Evolutionary conservation across 2,888 invertebrate species (phyloP).

Genomic region (Dorcus parallelipipedus): DNA sequence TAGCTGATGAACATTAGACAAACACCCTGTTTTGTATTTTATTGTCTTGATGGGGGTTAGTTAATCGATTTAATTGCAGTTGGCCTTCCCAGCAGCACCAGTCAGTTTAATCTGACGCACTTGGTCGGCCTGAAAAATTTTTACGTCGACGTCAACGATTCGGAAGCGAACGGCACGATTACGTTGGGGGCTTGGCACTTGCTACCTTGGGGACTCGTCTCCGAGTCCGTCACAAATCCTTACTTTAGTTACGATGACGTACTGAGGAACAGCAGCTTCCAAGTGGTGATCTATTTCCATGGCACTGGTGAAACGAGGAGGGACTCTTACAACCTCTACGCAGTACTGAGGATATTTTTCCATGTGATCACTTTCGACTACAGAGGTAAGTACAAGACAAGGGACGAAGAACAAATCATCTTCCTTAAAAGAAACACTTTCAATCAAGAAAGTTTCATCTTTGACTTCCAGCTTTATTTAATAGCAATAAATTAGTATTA

Average conservation of each 20-base stretch:
- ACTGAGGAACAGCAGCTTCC: constrained; percentile 48
- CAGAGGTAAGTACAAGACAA: constrained; percentile 33
- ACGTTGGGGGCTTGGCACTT: constrained; percentile 69
- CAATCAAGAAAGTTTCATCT: too few species aligned
- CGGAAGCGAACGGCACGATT: constrained; percentile 48
- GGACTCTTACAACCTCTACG: constrained; percentile 63
- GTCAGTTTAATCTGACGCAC: constrained; percentile 36
- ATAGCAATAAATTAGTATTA: too few species aligned
- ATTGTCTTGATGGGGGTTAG: too few species aligned
- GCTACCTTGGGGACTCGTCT: constrained; percentile 55
- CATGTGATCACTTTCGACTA: constrained; percentile 46
- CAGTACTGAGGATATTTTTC: constrained; percentile 58
- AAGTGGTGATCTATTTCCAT: constrained; percentile 44
- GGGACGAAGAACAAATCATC: constrained; percentile 5
- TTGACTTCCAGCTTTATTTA: too few species aligned
- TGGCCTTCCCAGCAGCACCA: constrained; percentile 25
- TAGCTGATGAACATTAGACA: too few species aligned
- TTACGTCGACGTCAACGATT: constrained; percentile 51
- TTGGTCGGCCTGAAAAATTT: constrained; percentile 65
- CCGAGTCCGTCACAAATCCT: constrained; percentile 42
- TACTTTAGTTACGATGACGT: constrained; percentile 53
- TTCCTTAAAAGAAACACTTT: neutral
- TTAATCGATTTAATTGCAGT: constrained; percentile 20
- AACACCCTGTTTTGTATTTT: too few species aligned
- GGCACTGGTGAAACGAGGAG: constrained; percentile 44